Evolutionary conservation across 2,113 vertebrate species (phyloP).

Genomic region (Sigmodon hispidus): DNA sequence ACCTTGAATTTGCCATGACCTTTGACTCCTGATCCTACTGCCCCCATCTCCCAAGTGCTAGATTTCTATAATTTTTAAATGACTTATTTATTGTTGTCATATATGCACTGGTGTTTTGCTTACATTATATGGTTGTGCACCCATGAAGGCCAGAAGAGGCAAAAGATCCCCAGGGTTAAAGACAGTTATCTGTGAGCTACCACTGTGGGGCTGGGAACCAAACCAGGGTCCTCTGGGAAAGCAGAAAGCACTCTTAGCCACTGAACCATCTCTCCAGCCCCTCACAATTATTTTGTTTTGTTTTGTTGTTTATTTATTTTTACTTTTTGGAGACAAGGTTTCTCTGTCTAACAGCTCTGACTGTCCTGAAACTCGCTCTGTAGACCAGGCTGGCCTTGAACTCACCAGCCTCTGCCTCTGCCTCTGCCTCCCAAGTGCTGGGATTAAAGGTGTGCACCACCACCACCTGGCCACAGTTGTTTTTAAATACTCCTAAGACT

Average conservation of each 20-base stretch:
- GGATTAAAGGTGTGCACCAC: neutral
- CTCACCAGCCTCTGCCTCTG: neutral
- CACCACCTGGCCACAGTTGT: neutral
- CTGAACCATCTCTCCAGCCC: neutral
- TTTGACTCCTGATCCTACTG: neutral
- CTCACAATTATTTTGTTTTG: neutral
- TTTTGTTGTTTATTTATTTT: neutral
- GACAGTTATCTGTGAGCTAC: neutral
- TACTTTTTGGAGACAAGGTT: neutral
- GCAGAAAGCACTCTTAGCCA: neutral
- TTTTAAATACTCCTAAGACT: neutral
- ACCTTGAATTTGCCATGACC: neutral
- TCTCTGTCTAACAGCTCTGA: neutral
- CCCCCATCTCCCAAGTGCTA: neutral
- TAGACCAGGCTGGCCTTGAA: neutral
- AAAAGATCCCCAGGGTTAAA: neutral
- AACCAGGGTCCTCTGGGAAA: neutral
- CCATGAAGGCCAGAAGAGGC: neutral
- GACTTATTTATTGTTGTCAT: neutral
- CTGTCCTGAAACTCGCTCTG: neutral
- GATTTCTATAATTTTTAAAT: neutral
- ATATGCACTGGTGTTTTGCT: neutral
- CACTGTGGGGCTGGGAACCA: too few species aligned
- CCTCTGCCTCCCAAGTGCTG: neutral
- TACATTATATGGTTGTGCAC: neutral